Evolutionary conservation across 2,113 vertebrate species (phyloP).

Genomic region (Sylvicapra grimmia): DNA sequence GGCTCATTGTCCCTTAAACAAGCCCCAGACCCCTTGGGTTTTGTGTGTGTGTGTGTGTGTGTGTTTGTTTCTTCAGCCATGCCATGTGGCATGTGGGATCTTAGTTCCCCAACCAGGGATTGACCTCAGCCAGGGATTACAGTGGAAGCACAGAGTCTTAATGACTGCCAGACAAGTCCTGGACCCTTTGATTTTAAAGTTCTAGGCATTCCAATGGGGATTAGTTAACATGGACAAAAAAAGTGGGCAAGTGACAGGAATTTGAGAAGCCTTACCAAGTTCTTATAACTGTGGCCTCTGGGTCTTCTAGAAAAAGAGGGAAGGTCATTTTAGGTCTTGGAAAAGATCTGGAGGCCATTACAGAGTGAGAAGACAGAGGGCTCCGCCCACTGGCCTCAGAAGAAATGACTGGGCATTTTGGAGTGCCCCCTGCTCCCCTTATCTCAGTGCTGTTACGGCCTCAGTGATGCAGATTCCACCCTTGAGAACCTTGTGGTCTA

Average conservation of each 20-base stretch:
- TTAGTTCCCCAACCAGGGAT: not conserved
- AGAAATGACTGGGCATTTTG: not conserved
- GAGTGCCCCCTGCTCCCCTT: not conserved
- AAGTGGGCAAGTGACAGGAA: not conserved
- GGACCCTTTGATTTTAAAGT: not conserved
- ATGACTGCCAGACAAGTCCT: not conserved
- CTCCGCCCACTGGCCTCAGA: not conserved
- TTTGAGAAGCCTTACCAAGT: not conserved
- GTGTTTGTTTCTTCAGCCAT: not conserved
- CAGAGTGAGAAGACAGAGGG: not conserved
- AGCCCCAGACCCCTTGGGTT: not conserved
- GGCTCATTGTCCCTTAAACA: not conserved
- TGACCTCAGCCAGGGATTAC: not conserved
- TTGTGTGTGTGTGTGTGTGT: not conserved
- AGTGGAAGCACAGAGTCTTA: not conserved
- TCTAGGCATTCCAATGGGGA: not conserved
- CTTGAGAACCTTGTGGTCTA: not conserved
- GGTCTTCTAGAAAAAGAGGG: not conserved
- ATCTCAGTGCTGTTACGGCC: not conserved
- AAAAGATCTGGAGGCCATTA: not conserved
- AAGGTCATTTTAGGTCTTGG: not conserved
- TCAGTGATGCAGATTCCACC: not conserved
- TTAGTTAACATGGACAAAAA: not conserved
- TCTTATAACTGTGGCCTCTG: not conserved
- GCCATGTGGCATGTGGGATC: not conserved